Conservation (phyloP, 1,140 invertebrate species). For the Brachionus manjavacas region DNA sequence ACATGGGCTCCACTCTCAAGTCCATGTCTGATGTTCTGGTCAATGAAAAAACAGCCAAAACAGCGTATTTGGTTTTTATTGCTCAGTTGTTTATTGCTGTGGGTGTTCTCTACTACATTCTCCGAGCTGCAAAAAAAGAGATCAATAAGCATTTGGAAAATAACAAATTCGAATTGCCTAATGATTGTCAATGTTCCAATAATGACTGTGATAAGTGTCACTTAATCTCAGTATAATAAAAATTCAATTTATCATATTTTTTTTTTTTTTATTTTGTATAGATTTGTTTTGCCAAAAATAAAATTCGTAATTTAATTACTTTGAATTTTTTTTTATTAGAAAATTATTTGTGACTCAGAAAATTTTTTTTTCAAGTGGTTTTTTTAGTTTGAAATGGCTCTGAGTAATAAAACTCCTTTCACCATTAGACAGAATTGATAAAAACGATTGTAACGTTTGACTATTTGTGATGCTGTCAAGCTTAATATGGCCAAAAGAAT, state of each 20-base stretch:
- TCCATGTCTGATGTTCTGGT: conserved; percentile 35
- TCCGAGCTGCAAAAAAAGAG: neutral
- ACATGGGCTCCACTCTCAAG: conserved; percentile 28
- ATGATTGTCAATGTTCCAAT: neutral
- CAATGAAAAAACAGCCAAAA: conserved; percentile 25
- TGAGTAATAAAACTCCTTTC: no score
- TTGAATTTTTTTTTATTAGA: no score
- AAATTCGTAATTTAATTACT: neutral
- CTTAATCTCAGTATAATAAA: neutral
- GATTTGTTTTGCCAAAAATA: neutral
- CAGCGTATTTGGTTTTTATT: conserved; percentile 2
- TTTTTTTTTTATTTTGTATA: neutral
- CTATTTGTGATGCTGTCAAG: no score
- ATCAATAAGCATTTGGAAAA: neutral
- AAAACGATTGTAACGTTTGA: no score
- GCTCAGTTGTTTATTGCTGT: conserved; percentile 10
- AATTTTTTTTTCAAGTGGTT: no score
- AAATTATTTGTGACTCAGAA: no score
- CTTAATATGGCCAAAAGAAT: no score
- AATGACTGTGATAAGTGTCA: neutral
- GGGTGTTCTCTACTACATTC: conserved; percentile 11
- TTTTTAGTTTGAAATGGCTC: no score
- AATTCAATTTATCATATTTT: neutral
- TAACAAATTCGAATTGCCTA: neutral
- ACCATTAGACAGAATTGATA: no score